A percentile compares a stretch with the other conserved stretches of the same genome.
Evolutionary conservation across 2,113 vertebrate species (phyloP).

Genomic region (Monopterus albus): DNA sequence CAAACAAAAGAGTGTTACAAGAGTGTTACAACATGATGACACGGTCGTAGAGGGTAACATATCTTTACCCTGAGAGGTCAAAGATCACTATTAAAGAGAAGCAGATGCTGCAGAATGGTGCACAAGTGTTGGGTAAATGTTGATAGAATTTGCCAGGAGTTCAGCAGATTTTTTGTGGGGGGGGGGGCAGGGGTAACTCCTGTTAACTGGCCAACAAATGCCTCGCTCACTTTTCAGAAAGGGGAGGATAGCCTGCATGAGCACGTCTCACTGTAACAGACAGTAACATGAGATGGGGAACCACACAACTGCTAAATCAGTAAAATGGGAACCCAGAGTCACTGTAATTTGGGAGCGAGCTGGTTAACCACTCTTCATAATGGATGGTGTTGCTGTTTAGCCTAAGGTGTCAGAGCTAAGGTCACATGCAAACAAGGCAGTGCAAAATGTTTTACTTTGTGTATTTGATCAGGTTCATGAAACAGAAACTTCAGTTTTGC

Average conservation of each 20-base stretch:
- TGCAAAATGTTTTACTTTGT: slow-evolving; percentile 31
- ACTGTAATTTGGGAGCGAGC: slow-evolving; percentile 81
- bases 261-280: slow-evolving; percentile 73
- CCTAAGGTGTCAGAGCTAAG: slow-evolving; percentile 79
- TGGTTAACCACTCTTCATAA: slow-evolving; percentile 81
- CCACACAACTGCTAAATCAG: slow-evolving; percentile 81
- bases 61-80: slow-evolving; percentile 67
- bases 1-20: slow-evolving; percentile 8
- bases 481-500: neutral
- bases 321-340: slow-evolving; percentile 78
- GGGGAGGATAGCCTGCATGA: slow-evolving; percentile 71
- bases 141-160: slow-evolving; percentile 35
- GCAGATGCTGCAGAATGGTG: slow-evolving; percentile 48
- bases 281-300: slow-evolving; percentile 79
- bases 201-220: slow-evolving; percentile 56
- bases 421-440: slow-evolving; percentile 80
- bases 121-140: slow-evolving; percentile 49
- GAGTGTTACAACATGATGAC: neutral
- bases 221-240: slow-evolving; percentile 51
- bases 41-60: slow-evolving; percentile 56
- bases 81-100: slow-evolving; percentile 56
- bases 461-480: slow-evolving; percentile 44
- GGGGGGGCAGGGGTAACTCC: too few relatives aligned
- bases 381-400: slow-evolving; percentile 83
- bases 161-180: too few relatives aligned